A percentile compares a stretch with the other conserved stretches of the same genome.
phyloP scores from a whole-genome alignment of 2,888 invertebrate genomes.

The Cecidostiba fungosa region DNA sequence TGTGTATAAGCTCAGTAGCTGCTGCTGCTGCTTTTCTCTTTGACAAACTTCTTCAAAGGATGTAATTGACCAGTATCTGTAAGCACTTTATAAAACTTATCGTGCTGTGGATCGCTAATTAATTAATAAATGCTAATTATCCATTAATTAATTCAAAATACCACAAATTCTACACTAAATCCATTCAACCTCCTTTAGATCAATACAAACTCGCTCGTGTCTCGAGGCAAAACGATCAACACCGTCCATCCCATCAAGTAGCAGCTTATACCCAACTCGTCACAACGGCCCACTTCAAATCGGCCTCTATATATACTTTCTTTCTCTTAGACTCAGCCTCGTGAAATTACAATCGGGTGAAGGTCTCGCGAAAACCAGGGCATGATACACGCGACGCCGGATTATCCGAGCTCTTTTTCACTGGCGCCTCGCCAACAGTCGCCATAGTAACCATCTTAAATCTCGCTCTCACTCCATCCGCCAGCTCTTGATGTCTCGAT shows the following conservation, averaged over 20 bases:
- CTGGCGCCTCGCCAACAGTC: slow-evolving; percentile 75
- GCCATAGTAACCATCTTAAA: slow-evolving; percentile 76
- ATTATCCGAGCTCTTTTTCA: slow-evolving; percentile 73
- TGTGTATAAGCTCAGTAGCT: too few relatives aligned
- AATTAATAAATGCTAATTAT: too few relatives aligned
- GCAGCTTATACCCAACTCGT: neutral
- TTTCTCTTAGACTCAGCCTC: neutral
- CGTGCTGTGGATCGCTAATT: too few relatives aligned
- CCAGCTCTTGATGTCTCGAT: slow-evolving; percentile 18
- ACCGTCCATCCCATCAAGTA: neutral
- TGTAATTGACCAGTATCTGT: too few relatives aligned
- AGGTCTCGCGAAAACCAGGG: slow-evolving; percentile 74
- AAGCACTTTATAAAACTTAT: too few relatives aligned
- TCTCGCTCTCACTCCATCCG: slow-evolving; percentile 64
- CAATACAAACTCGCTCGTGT: neutral
- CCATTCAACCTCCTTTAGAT: neutral
- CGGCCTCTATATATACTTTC: neutral
- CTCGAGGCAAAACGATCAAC: neutral
- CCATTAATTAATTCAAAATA: too few relatives aligned
- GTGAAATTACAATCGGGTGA: slow-evolving; percentile 68
- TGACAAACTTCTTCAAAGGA: too few relatives aligned
- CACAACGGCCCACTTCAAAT: slow-evolving; percentile 1
- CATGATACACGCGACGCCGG: slow-evolving; percentile 66
- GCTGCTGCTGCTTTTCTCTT: too few relatives aligned
- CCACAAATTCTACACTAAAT: neutral